Evolutionary conservation across 1,140 invertebrate species (phyloP), one percentile per base, ranked within the genome.

Genomic region (Brachystomella parvula): DNA sequence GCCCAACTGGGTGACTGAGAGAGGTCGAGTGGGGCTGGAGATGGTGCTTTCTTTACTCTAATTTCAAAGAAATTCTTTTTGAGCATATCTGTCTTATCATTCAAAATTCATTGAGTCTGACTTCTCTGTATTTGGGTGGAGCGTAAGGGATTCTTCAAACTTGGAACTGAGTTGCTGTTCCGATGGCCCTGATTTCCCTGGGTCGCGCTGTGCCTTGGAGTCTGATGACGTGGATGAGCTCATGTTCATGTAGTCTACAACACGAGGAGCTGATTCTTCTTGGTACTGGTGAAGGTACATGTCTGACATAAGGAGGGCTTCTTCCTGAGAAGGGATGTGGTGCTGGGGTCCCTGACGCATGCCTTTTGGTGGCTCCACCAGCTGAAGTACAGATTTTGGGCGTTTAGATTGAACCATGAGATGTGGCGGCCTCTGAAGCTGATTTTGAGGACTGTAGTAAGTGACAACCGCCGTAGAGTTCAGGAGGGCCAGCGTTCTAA

Each of bases 301-400:
- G n/a, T 32, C 49, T 24, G 49, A 53, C 49, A 53, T 53, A 6
- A 53, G 24, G 12, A 53, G 49, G 12, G 49, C 49, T 24, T 59
- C 57, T 59, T 29, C 57, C 57, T 31, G 57, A 28, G 30, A 15
- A 12, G n/a, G 28, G 2, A 47, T 3, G 9, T 29, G 17, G 2
- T 6, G 17, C 44, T 28, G 12, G 3, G 17, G 61, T 47, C 35
- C 39, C 29, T 63, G 57, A 24, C 49, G 49, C 49, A 53, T 53
- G 49, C 24, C 57, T 64, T 83, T 82, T 0, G 83, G 82, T 2
- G 83, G 83, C 44, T 83, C 82, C 29, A 84, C 77, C 65, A 85
- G 83, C 28, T 83, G 83, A 71, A 85, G 83, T 9, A 83, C 83
- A 21, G 80, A 79, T 71, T 83, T 83, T 19, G 82, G 82, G 65